Evolutionary conservation across 1,140 invertebrate genomes (phyloP).

Genomic region (Rhopalosiphum padi): DNA sequence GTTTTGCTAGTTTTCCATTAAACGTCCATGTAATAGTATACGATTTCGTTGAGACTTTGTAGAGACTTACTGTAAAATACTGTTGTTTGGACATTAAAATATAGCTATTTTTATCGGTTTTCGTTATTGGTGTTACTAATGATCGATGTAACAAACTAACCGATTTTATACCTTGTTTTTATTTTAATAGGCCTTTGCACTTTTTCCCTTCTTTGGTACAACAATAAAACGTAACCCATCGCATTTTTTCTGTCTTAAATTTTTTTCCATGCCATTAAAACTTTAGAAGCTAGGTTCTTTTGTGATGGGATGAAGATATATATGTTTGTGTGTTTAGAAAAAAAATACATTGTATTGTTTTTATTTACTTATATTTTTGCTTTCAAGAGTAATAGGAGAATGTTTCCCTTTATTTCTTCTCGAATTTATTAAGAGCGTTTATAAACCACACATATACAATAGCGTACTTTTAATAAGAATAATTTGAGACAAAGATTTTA

Average conservation of each 20-base stretch:
- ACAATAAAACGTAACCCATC: not conserved
- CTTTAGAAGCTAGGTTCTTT: constrained; percentile 10
- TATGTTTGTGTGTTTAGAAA: not conserved
- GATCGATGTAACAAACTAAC: not conserved
- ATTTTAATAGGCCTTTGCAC: not conserved
- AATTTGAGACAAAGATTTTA: constrained; percentile 1
- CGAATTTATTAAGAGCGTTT: not conserved
- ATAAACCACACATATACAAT: not conserved
- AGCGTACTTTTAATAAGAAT: not conserved
- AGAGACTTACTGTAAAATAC: not conserved
- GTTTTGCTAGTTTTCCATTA: not conserved
- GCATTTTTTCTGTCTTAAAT: not conserved
- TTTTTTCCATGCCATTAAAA: constrained; percentile 14
- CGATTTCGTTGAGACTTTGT: not conserved
- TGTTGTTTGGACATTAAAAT: not conserved
- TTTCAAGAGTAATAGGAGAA: constrained; percentile 3
- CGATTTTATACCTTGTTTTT: constrained; percentile 2
- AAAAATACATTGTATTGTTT: constrained; percentile 11
- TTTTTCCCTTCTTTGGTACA: not conserved
- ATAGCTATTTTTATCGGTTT: not conserved
- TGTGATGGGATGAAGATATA: not conserved
- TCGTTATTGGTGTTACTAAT: not conserved
- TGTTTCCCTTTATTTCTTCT: not conserved
- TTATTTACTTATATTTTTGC: constrained; percentile 30
- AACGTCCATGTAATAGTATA: not conserved